Evolutionary conservation across 37 sponge, comb jelly and placozoan species (phyloP).

Genomic region (Mnemiopsis leidyi): DNA sequence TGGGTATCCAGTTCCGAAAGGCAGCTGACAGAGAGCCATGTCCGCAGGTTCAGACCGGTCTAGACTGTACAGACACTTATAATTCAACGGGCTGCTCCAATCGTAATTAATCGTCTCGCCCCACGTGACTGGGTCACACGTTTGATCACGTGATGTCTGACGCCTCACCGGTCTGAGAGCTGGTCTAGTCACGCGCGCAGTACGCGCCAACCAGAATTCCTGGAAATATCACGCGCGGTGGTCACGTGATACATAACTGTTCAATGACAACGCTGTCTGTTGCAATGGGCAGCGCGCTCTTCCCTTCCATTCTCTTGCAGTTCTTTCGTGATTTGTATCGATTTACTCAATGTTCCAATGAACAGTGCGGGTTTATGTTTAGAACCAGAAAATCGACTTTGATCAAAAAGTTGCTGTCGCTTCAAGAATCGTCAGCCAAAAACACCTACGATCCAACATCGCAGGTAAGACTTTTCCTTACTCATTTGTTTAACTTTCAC

Average conservation of each 20-base stretch:
- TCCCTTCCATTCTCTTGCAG: slow-evolving; percentile 40
- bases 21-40: background rate
- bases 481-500: background rate
- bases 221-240: background rate
- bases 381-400: slow-evolving; percentile 44
- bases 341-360: slow-evolving; percentile 4
- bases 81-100: slow-evolving; percentile 15
- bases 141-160: background rate
- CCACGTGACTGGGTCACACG: background rate
- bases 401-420: slow-evolving; percentile 45
- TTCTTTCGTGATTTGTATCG: slow-evolving; percentile 45
- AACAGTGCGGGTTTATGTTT: slow-evolving; percentile 6
- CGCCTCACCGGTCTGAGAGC: background rate
- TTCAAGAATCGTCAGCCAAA: slow-evolving; percentile 38
- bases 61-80: slow-evolving; percentile 34
- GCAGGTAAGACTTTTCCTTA: background rate
- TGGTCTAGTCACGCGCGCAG: background rate
- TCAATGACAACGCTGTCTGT: slow-evolving; percentile 33
- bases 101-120: slow-evolving; percentile 32
- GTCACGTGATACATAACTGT: slow-evolving; percentile 10
- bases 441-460: slow-evolving; percentile 26
- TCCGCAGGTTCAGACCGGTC: slow-evolving; percentile 16
- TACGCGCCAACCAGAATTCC: background rate
- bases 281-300: slow-evolving; percentile 45
- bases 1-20: background rate